Base-by-base conservation (phyloP, 2,797 vertebrate genomes). In the Sebastes cheni region DNA sequence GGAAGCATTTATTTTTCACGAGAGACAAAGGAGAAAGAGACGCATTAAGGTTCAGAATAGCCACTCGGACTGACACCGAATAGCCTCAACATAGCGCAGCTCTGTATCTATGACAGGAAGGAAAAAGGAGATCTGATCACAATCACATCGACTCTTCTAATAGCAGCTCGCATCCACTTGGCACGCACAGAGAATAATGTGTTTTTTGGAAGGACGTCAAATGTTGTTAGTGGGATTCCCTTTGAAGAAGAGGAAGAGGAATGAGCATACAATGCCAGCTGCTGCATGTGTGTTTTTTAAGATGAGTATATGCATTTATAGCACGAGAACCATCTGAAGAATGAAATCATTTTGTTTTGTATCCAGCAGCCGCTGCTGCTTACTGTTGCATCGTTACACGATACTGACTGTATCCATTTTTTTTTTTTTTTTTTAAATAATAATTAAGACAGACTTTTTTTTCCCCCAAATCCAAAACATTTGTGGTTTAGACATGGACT, bases 1-100 rank as follows among this genome's bases (percentile, higher is more conserved):
- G 92, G 94, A 96, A 95, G 91, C 85, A 88, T 95, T 96, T 95
- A 94, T 95, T 95, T 96, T 95, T 91, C 95, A 95, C 91, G 52
- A 92, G 92, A 95, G 94, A 95, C 94, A 93, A 93, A 94, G 79
- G 86, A 89, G 84, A 86, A 80, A 69, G 77, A 77, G 80, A 58
- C 72, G 75, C 73, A 67, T 80, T 54, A 52, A 74, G 69, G 82
- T 90, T 83, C 85, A 89, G 86, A 88, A 82, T 75, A 90, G 82
- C 56, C 79, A 39, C 75, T 86, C 74, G 81, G 69, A 69, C 73
- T 89, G 90, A 94, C 87, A 93, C 88, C 68, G 78, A 92, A 91
- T 86, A 85, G 71, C 79, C 81, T 72, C 79, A 61, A 14, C 4
- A 55, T 39, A 39, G 50, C 22, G 77, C 67, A 67, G 72, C 67